Base-by-base conservation (phyloP, 1,140 invertebrate species). In the Drosophila ironensis region DNA sequence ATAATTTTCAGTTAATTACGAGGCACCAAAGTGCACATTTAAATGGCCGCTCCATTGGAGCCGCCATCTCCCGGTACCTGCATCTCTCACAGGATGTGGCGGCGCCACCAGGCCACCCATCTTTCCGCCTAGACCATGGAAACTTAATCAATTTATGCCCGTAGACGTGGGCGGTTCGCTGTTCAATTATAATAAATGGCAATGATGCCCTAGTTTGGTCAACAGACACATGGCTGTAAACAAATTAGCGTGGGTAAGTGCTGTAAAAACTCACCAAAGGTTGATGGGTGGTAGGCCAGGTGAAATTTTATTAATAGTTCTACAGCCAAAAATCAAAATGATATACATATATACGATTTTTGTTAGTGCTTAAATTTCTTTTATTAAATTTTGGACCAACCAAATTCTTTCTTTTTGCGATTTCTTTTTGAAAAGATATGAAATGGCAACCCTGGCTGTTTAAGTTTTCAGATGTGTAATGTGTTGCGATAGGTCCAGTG, bases 91-190 rank as follows among this genome's bases (percentile, higher is more conserved):
- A 6, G 33, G 33, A 37, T 17, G 12, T 14, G 30, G n/a, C 4
- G 30, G 30, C 1, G 14, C 8, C 45, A 6, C 22, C 22, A n/a
- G 19, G 7, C 33, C 33, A 17, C 6, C 33, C 33, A 17, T 28
- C 38, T 45, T 52, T 53, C 14, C 25, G 28, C 14, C 63, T 28
- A 35, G 40, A 17, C 51, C 40, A 57, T 45, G 42, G 67, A 20
- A 47, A 53, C 38, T 66, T 81, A 76, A 82, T 76, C 72, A 82
- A 76, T 76, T 82, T 77, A 82, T 81, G 77, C 28, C 63, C 19
- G 42, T 12, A 14, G 16, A 38, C 33, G 75, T 54, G 28, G 70
- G 59, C 30, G 46, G 56, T 25, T 33, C 33, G 67, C 27, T 24
- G 56, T 66, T 57, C 57, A 67, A 82, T 84, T 77, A 82, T 70